Evolutionary conservation across 2,888 invertebrate species (phyloP).

Genomic region (Halictus quadricinctus): DNA sequence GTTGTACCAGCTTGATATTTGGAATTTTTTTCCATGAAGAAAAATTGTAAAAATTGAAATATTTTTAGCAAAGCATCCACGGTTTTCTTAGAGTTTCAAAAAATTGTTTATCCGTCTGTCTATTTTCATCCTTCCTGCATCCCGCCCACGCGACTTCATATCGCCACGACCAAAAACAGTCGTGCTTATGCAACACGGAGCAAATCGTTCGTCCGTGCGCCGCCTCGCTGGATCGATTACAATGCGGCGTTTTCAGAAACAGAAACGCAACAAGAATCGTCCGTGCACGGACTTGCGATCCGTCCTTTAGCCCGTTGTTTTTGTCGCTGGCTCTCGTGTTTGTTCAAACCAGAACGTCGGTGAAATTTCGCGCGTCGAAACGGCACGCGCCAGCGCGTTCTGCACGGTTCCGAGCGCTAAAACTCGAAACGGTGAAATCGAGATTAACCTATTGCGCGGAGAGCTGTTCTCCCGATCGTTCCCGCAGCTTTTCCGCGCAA

Average conservation of each 20-base stretch:
- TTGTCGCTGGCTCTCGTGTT: neutral
- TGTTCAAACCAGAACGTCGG: neutral
- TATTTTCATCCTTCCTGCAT: neutral
- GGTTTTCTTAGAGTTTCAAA: neutral
- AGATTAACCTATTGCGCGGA: conserved; percentile 7
- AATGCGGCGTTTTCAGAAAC: conserved; percentile 44
- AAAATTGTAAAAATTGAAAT: too few species aligned
- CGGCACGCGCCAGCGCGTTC: conserved; percentile 22
- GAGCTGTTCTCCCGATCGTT: neutral
- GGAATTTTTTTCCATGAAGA: too few species aligned
- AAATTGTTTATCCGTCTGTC: neutral
- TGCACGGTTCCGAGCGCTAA: neutral
- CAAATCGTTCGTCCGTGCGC: neutral
- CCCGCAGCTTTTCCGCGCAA: neutral
- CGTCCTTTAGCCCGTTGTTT: neutral
- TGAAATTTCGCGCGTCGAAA: conserved; percentile 29
- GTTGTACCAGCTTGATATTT: too few species aligned
- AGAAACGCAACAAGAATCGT: conserved; percentile 42
- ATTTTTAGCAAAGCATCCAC: too few species aligned
- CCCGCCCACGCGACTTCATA: neutral
- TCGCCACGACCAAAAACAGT: neutral
- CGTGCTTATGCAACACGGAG: conserved; percentile 28
- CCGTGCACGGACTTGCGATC: neutral
- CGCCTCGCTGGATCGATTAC: conserved; percentile 56
- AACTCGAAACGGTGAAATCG: conserved; percentile 20